A percentile compares a stretch with the other conserved stretches of the same genome.
Evolutionary conservation across 2,797 vertebrate genomes (phyloP).

Genomic region (Bovichtus variegatus): DNA sequence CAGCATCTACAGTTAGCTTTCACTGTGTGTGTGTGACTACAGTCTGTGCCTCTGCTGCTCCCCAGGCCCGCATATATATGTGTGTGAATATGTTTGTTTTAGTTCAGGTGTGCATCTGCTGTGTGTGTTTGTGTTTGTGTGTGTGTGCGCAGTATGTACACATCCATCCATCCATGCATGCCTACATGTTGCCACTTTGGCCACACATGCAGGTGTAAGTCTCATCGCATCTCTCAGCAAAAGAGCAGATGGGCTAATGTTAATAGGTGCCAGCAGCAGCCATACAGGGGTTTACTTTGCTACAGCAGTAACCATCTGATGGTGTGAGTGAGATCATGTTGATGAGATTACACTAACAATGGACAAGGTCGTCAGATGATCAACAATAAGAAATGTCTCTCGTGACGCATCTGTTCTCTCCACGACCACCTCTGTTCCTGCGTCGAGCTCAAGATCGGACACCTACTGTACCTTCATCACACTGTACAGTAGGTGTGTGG

Average conservation of each 20-base stretch:
- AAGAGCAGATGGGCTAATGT: too few species aligned
- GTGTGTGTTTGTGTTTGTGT: too few species aligned
- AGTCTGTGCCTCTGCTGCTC: not conserved
- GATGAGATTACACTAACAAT: too few species aligned
- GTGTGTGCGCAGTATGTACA: too few species aligned
- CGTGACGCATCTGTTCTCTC: slow-evolving; percentile 9
- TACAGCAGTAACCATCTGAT: too few species aligned
- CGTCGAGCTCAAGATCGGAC: slow-evolving; percentile 8
- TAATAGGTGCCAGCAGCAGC: too few species aligned
- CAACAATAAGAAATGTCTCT: slow-evolving; percentile 2
- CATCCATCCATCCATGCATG: too few species aligned
- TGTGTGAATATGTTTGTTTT: slow-evolving; percentile 6
- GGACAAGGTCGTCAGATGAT: not conserved
- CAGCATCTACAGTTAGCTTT: slow-evolving; percentile 46
- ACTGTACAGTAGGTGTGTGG: not conserved
- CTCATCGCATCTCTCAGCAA: too few species aligned
- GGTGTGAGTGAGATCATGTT: too few species aligned
- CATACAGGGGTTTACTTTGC: too few species aligned
- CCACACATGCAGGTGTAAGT: too few species aligned
- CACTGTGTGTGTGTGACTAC: slow-evolving; percentile 11
- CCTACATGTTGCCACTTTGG: too few species aligned
- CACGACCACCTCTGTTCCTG: slow-evolving; percentile 19
- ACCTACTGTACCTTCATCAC: slow-evolving; percentile 28
- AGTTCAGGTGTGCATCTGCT: not conserved
- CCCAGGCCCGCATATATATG: not conserved